Percentiles rank a stretch among this genome's conserved stretches.
Evolutionary conservation across 2,113 vertebrate species (phyloP).

Genomic region (Haliaeetus leucogaster): DNA sequence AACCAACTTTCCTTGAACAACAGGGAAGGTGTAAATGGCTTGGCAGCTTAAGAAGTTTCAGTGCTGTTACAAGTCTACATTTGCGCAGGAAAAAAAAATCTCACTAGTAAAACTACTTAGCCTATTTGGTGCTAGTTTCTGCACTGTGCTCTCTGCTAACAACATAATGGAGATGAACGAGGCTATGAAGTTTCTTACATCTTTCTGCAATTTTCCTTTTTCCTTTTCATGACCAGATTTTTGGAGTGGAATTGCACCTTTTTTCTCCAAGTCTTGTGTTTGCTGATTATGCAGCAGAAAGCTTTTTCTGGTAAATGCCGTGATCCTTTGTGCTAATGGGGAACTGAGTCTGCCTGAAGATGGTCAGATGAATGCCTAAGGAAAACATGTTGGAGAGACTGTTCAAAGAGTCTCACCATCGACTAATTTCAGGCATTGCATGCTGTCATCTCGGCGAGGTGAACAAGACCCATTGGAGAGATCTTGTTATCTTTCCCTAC

Average conservation of each 20-base stretch:
- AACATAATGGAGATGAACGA: background rate
- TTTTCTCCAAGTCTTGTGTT: background rate
- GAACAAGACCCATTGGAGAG: background rate
- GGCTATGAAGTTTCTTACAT: background rate
- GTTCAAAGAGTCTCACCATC: background rate
- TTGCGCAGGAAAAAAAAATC: background rate
- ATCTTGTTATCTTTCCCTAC: background rate
- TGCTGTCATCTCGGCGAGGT: background rate
- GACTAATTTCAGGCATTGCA: rapidly evolving
- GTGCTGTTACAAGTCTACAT: background rate
- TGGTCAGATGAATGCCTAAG: background rate
- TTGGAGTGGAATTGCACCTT: background rate
- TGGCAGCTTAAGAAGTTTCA: background rate
- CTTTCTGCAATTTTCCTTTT: background rate
- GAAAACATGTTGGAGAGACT: background rate
- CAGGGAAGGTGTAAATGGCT: background rate
- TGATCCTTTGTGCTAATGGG: background rate
- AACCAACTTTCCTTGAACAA: background rate
- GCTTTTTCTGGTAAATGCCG: background rate
- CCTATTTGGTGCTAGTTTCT: background rate
- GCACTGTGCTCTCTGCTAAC: background rate
- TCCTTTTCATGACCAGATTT: background rate
- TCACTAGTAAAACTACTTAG: background rate
- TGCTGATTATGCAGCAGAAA: background rate
- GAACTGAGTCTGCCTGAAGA: background rate